Base-by-base conservation (phyloP, 2,797 vertebrate species). In the Megaceryle alcyon region DNA sequence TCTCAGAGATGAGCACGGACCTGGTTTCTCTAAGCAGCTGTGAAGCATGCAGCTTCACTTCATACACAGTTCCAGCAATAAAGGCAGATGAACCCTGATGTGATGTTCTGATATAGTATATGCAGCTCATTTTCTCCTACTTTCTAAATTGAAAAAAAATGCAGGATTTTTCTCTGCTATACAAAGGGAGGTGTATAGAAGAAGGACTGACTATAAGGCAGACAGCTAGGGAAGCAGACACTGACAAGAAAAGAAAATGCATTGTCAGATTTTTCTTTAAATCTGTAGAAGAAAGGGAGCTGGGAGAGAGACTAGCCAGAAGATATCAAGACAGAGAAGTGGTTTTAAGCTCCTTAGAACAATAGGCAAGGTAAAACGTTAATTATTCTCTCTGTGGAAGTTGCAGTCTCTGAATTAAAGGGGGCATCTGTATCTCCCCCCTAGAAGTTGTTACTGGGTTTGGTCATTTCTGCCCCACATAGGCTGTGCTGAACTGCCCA, bases 351-450 rank as follows among this genome's bases (percentile, higher is more conserved):
- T 96, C 53, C 86, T 66, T 26, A 86, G 71, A 94, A 65, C 14
- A 90, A 73, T 10, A 86, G 41, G 54, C 33, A 85, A 87, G 29
- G 65, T 82, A 89, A 92, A 94, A 95, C 72, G 57, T 83, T 91
- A 92, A 86, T 90, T 83, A 71, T 75, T 56, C 25, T 63, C 14
- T 83, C 79, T 33, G 44, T 78, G 61, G 48, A 93, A 95, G 17
- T 71, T 57, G 43, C 1, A 71, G 68, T 61, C 44, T n/a, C 39
- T 64, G 75, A 91, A 87, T 68, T 75, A 95, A 72, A 71, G 33
- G 10, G 9, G 26, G 23, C n/a, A 85, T 68, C 37, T 85, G 48
- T 31, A 63, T 68, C 16, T 63, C 9, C 29, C 17, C 14, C 4
- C 9, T 31, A 33, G 65, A 81, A 81, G 41, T 29, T 76, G 57